Evolutionary conservation across 2,113 vertebrate genomes (phyloP).

Genomic region (Rhynchopsitta pachyrhyncha): DNA sequence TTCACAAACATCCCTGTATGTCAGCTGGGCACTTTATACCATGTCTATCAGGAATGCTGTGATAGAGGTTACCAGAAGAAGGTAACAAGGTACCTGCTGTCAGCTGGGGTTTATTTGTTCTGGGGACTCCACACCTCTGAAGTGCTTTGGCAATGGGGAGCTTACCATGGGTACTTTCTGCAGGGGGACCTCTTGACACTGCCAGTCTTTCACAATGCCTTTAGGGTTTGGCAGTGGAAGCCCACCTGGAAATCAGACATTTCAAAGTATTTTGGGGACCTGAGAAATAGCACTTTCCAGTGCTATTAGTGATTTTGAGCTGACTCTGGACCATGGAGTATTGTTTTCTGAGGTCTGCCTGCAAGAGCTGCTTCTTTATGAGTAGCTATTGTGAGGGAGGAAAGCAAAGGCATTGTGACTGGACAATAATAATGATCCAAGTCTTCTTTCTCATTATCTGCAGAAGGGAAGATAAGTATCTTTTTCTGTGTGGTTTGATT

Average conservation of each 20-base stretch:
- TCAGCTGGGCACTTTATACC: not conserved
- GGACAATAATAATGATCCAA: not conserved
- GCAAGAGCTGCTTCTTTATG: not conserved
- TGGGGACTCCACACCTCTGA: not conserved
- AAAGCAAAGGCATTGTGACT: conserved; percentile 26
- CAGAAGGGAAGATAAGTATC: not conserved
- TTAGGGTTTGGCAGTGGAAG: not conserved
- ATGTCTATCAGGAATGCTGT: not conserved
- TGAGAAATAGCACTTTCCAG: not conserved
- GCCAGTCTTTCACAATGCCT: not conserved
- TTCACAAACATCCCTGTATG: not conserved
- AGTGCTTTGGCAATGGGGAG: not conserved
- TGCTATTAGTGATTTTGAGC: not conserved
- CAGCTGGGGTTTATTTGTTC: not conserved
- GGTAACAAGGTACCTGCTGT: not conserved
- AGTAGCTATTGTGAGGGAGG: conserved; percentile 2
- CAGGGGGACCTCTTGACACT: not conserved
- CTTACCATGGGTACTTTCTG: not conserved
- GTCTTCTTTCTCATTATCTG: conserved; percentile 12
- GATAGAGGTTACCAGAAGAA: not conserved
- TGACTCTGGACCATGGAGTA: not conserved
- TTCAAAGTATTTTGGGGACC: not conserved
- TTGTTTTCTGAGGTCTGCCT: not conserved
- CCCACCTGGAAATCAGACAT: not conserved
- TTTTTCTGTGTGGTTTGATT: not conserved